Conservation (phyloP, 2,888 invertebrate genomes). For the Agrochola circellaris region DNA sequence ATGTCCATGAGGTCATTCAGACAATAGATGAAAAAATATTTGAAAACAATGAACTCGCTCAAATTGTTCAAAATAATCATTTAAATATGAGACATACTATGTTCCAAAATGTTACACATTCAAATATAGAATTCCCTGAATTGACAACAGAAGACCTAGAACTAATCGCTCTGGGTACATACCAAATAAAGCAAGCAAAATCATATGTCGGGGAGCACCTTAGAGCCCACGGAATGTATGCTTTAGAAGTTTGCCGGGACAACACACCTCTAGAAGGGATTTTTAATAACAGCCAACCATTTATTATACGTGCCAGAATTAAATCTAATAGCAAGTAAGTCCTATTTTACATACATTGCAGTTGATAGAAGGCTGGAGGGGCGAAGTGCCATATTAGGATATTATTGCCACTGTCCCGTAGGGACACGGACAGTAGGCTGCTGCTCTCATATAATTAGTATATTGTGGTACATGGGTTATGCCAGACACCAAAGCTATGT, state of each 20-base stretch:
- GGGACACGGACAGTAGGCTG: conserved; percentile 18
- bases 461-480: conserved; percentile 5
- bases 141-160: conserved; percentile 2
- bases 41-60: too few relatives aligned
- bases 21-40: too few relatives aligned
- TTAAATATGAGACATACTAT: not conserved
- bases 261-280: too few relatives aligned
- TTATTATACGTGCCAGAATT: conserved; percentile 17
- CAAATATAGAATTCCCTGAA: conserved; percentile 12
- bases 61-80: too few relatives aligned
- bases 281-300: not conserved
- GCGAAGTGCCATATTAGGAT: conserved; percentile 9
- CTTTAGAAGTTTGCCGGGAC: not conserved
- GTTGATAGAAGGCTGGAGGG: conserved; percentile 10
- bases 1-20: too few relatives aligned
- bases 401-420: conserved; percentile 16
- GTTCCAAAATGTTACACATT: not conserved
- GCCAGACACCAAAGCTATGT: not conserved
- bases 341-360: not conserved
- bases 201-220: conserved; percentile 4
- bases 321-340: not conserved
- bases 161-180: not conserved
- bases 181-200: conserved; percentile 12
- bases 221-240: not conserved
- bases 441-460: conserved; percentile 19